These are phyloP conservation scores for Stichodactyla helianthus DNA, from an alignment of 64 coral and sea anemone species.

Conservation along the genomic window DNA sequence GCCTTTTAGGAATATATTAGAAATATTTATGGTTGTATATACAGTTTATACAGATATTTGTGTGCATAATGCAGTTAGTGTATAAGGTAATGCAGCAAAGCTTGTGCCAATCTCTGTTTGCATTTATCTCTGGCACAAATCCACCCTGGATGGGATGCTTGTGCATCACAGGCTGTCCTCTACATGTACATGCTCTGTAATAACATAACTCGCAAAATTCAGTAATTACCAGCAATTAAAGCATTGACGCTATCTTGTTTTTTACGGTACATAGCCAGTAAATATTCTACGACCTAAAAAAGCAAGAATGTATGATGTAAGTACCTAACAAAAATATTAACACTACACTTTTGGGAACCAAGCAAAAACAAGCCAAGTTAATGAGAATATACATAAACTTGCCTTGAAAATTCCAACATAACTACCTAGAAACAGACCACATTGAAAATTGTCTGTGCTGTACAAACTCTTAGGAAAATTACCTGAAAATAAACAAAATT, in stretches of 20 bases:
- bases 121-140: no score
- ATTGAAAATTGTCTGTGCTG: slow-evolving; percentile 57
- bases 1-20: no score
- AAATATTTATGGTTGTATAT: no score
- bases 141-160: no score
- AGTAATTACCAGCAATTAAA: slow-evolving; percentile 65
- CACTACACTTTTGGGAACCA: not conserved
- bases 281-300: slow-evolving; percentile 71
- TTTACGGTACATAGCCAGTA: slow-evolving; percentile 55
- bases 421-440: slow-evolving; percentile 80
- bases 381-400: not conserved
- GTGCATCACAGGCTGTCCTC: no score
- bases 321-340: not conserved
- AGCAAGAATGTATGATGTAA: not conserved
- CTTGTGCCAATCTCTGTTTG: no score
- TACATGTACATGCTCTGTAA: no score
- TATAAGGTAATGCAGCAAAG: no score
- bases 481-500: slow-evolving; percentile 30
- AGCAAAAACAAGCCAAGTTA: no score
- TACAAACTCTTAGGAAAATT: slow-evolving; percentile 31
- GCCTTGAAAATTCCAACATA: slow-evolving; percentile 92
- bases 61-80: no score
- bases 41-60: no score
- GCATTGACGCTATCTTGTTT: slow-evolving; percentile 72
- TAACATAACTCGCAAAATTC: no score